Base-by-base conservation (phyloP, 92 coral and sea anemone species). In the Isaurus tuberculatus region DNA sequence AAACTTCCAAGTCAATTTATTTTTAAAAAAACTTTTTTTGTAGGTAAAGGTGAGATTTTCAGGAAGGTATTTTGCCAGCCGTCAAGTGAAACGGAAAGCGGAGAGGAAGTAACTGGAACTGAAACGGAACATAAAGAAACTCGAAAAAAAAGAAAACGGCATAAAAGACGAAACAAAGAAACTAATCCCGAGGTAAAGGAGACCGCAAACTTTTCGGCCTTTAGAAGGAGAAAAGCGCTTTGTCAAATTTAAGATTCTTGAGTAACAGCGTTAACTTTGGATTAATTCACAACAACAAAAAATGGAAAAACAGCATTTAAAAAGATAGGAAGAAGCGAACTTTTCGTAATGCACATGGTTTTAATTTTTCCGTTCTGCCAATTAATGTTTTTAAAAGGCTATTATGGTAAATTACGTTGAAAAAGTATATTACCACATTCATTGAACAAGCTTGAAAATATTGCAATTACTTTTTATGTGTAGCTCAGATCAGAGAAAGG, bases 1-100 rank as follows among this genome's bases (percentile, higher is more conserved):
- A 7, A 27, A 71, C 42, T 71, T 69, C 43, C 34, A 26, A 15
- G 34, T 27, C 8, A 30, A 1, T 71, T n/a, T 33, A 15, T 15
- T 17, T 11, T 16, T n/a, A 28, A 1, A 13, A 9, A 20, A 9
- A 19, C 64, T 37, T 26, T 27, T 15, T 40, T 40, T 40, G n/a
- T 65, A 65, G 85, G 75, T 25, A 80, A 80, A 68, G 85, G 85
- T 80, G 65, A 80, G 66, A 36, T 80, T 33, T 80, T 80, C 65
- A 51, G 85, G 30, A 80, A 80, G 75, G 72, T 65, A 31, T 43
- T 80, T 65, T 80, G 75, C 58, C 61, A 65, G 29, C 55, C 73
- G 22, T 49, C 74, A 48, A 68, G 75, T 68, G 75, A 68, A n/a
- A 68, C 73, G 8, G 73, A 80, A 20, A 80, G 73, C 69, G 57